Percentiles rank a stretch among this genome's conserved stretches.
phyloP scores from a whole-genome alignment of 1,140 invertebrate genomes.

The Aphidius ervi region DNA sequence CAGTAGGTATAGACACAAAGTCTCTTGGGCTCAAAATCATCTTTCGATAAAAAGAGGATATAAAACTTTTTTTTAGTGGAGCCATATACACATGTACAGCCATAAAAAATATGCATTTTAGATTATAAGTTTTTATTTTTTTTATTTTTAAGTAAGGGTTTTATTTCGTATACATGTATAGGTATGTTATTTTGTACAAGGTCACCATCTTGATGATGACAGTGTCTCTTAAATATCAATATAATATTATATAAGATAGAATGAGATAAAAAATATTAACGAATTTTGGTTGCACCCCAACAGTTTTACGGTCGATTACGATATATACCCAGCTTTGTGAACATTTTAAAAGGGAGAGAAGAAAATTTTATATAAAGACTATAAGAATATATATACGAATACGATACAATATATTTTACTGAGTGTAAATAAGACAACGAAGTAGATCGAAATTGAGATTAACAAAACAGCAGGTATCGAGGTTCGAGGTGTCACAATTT shows the following conservation, averaged over 20 bases:
- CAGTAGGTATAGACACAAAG: too few species aligned
- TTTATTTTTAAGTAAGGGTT: too few species aligned
- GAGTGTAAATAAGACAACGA: constrained; percentile 30
- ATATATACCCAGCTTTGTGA: constrained; percentile 27
- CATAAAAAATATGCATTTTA: too few species aligned
- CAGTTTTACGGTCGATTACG: constrained; percentile 38
- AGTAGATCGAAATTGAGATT: constrained; percentile 11
- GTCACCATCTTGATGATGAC: not conserved
- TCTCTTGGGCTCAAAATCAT: too few species aligned
- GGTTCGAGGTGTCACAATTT: constrained; percentile 15
- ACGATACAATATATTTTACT: constrained; percentile 1
- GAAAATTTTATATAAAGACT: constrained; percentile 7
- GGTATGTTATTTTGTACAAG: too few species aligned
- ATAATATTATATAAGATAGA: constrained; percentile 22
- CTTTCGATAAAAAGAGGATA: too few species aligned
- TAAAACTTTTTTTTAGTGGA: too few species aligned
- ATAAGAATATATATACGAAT: not conserved
- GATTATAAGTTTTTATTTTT: too few species aligned
- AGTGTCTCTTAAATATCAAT: not conserved
- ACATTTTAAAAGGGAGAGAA: constrained; percentile 1
- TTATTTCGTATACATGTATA: too few species aligned
- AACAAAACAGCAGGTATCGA: constrained; percentile 15
- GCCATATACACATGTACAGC: too few species aligned
- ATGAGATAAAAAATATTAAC: constrained; percentile 36
- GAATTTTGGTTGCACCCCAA: constrained; percentile 29